Evolutionary conservation across 2,113 vertebrate genomes (phyloP).

Genomic region (Odontophorus gujanensis): DNA sequence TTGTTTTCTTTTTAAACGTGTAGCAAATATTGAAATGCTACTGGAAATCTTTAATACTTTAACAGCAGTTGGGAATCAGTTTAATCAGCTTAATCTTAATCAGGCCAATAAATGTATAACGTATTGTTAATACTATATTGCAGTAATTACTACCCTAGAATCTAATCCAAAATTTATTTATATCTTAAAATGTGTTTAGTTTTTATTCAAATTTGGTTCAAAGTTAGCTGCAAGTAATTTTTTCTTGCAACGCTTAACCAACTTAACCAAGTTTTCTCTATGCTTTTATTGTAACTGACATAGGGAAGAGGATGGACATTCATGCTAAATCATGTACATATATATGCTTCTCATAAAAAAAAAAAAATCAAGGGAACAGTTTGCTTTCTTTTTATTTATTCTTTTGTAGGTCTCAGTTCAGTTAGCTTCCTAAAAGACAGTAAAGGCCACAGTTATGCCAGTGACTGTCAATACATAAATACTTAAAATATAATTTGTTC

Average conservation of each 20-base stretch:
- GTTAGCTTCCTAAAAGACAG: not conserved
- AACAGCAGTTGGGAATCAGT: not conserved
- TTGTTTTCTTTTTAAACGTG: not conserved
- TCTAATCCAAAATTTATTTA: not conserved
- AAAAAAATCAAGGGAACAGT: not conserved
- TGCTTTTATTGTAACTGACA: not conserved
- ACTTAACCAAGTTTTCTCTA: not conserved
- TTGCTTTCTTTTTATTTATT: not conserved
- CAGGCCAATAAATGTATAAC: not conserved
- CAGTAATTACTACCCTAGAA: not conserved
- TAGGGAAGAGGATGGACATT: not conserved
- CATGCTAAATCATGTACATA: not conserved
- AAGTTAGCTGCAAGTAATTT: not conserved
- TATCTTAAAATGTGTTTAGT: not conserved
- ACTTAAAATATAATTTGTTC: fast-evolving
- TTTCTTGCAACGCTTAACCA: not conserved
- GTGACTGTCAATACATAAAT: not conserved
- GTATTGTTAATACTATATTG: not conserved
- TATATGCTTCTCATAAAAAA: not conserved
- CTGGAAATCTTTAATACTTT: not conserved
- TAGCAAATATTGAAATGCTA: not conserved
- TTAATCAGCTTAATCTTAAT: not conserved
- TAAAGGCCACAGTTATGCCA: not conserved
- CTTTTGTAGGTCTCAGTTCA: not conserved
- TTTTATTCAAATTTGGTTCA: not conserved